phyloP scores from a whole-genome alignment of 2,113 vertebrate genomes.

The Montifringilla adamsi region DNA sequence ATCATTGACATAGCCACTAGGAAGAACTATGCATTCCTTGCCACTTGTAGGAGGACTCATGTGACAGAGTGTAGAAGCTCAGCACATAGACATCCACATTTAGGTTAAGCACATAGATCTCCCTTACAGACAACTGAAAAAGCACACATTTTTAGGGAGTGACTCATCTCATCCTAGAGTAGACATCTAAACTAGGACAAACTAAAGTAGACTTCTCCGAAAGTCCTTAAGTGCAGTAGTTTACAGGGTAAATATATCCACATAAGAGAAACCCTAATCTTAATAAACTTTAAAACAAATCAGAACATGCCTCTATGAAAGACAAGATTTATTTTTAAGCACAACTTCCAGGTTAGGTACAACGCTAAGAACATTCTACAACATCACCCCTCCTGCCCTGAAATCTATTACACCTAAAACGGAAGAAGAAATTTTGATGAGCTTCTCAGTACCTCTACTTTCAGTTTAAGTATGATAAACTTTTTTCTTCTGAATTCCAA shows the following conservation, averaged over 20 bases:
- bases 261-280: neutral
- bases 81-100: neutral
- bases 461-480: neutral
- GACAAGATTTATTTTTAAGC: neutral
- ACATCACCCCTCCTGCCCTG: neutral
- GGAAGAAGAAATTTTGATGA: neutral
- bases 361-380: neutral
- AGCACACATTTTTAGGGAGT: neutral
- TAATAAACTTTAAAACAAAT: neutral
- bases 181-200: neutral
- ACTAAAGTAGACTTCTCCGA: neutral
- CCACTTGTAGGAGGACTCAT: constrained; percentile 1
- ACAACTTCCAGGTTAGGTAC: neutral
- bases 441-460: neutral
- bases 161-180: neutral
- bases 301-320: neutral
- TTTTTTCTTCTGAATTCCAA: neutral
- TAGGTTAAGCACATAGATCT: neutral
- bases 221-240: neutral
- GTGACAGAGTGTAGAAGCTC: neutral
- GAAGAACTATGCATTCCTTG: neutral
- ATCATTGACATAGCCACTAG: neutral
- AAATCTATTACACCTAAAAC: neutral
- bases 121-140: neutral
- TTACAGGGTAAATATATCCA: neutral